Conservation (phyloP, 2,888 invertebrate genomes). For the Aleiodes alternator region DNA sequence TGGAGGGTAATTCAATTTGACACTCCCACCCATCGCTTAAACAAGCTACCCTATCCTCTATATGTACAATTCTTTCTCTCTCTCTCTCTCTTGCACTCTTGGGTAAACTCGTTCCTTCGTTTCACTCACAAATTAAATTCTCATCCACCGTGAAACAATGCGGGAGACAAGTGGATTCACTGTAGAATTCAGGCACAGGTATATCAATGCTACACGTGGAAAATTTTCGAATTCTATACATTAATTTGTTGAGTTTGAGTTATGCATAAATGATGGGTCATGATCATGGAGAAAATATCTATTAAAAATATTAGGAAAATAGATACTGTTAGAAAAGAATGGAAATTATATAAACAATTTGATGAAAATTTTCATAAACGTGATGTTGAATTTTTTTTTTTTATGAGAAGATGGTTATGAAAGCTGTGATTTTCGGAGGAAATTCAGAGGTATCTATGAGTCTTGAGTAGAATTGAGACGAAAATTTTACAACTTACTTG, state of each 20-base stretch:
- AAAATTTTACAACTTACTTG: too few relatives aligned
- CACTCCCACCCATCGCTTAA: constrained; percentile 73
- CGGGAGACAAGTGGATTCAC: constrained; percentile 57
- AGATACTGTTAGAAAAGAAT: too few relatives aligned
- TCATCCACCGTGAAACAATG: constrained; percentile 75
- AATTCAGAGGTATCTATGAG: too few relatives aligned
- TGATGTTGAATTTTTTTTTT: too few relatives aligned
- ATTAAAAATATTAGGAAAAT: too few relatives aligned
- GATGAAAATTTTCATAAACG: too few relatives aligned
- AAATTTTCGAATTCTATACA: neutral
- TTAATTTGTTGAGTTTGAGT: neutral
- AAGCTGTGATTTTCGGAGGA: too few relatives aligned
- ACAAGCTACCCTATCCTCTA: constrained; percentile 65
- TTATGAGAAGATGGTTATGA: too few relatives aligned
- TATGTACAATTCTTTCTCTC: constrained; percentile 45
- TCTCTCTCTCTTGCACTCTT: constrained; percentile 38
- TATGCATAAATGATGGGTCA: too few relatives aligned
- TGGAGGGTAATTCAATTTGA: constrained; percentile 74
- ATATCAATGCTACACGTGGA: constrained; percentile 15
- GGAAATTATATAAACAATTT: too few relatives aligned
- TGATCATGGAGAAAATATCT: too few relatives aligned
- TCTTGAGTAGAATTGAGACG: too few relatives aligned
- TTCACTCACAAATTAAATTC: constrained; percentile 70
- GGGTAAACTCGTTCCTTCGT: constrained; percentile 40
- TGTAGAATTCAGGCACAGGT: constrained; percentile 13